Base-by-base conservation (phyloP, 2,113 vertebrate genomes). In the Drymodes brunneopygia region DNA sequence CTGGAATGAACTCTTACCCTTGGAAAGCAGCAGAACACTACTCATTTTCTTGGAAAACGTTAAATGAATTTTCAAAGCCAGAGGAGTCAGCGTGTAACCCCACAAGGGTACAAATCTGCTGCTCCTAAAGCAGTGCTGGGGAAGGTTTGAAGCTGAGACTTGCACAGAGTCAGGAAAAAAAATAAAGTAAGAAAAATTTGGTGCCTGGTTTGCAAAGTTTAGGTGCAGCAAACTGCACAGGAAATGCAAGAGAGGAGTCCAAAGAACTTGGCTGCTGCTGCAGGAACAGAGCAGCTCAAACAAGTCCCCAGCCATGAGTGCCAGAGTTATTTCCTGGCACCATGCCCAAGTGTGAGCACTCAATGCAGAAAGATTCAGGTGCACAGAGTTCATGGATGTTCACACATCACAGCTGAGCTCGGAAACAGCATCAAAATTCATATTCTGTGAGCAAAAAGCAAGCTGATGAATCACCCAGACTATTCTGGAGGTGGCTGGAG, bases 11-110 rank as follows among this genome's bases (percentile, higher is more conserved):
- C 89, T 58, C 71, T 70, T 77, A 91, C 67, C 94, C 70, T 88
- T 82, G 38, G 66, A 96, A 97, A 86, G 80, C 88, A 91, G 67
- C 94, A 91, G 71, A 89, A 93, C 0, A 36, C 56, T 7, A 90
- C 91, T 93, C 47, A 82, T 84, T 96, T 73, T 75, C 92, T 96
- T 78, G 60, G 45, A 95, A 98, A 97, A 94, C 56, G 71, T 45
- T 92, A 96, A 96, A 90, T 73, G 92, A 93, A 96, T 96, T 96
- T 96, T 75, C 65, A 84, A 96, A 96, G 81, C 42, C 86, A 93
- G 33, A 70, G 81, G 89, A 92, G 95, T 94, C 94, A 88, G 51
- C 24, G 33, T 3, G 12, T 15, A 40, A 31, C 48, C 72, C 75
- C 51, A 69, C 20, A 80, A 95, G 87, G 80, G 86, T 45, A 66